Evolutionary conservation across 2,888 invertebrate genomes (phyloP).

Genomic region (Drosophila subquinaria): DNA sequence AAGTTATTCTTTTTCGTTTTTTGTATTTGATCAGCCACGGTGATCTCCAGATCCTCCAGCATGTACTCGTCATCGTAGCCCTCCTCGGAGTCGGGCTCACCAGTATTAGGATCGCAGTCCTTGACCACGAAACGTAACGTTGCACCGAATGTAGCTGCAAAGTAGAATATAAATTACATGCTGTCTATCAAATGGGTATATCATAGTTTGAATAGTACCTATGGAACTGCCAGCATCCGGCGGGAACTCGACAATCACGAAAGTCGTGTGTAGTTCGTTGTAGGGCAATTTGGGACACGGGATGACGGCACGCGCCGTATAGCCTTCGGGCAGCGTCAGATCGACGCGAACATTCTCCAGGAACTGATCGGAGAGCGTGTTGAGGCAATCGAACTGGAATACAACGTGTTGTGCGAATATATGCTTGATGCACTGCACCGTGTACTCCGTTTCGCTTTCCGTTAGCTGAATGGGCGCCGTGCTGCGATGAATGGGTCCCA

Average conservation of each 20-base stretch:
- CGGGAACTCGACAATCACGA: too few relatives aligned
- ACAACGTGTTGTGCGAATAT: slow-evolving; percentile 94
- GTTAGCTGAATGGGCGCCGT: too few relatives aligned
- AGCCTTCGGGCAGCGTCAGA: slow-evolving; percentile 93
- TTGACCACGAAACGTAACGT: slow-evolving; percentile 97
- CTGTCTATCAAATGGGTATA: background rate
- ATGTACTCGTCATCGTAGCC: slow-evolving; percentile 98
- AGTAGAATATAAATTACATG: background rate
- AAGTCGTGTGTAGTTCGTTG: too few relatives aligned
- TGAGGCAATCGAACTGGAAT: slow-evolving; percentile 97
- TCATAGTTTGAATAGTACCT: slow-evolving; percentile 84
- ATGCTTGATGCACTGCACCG: too few relatives aligned
- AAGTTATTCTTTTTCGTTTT: slow-evolving; percentile 92
- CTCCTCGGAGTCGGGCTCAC: slow-evolving; percentile 97
- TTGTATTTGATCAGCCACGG: slow-evolving; percentile 94
- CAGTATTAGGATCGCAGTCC: slow-evolving; percentile 98
- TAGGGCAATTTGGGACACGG: slow-evolving; percentile 92
- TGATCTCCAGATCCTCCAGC: slow-evolving; percentile 96
- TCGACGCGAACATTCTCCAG: slow-evolving; percentile 96
- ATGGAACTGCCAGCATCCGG: slow-evolving; percentile 91
- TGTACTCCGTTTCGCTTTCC: too few relatives aligned
- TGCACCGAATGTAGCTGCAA: slow-evolving; percentile 91
- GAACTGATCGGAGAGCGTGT: slow-evolving; percentile 97
- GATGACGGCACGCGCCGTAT: slow-evolving; percentile 90
- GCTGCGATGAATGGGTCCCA: too few relatives aligned